Conservation (phyloP, 2,888 invertebrate species). For the Griposia aprilina region DNA sequence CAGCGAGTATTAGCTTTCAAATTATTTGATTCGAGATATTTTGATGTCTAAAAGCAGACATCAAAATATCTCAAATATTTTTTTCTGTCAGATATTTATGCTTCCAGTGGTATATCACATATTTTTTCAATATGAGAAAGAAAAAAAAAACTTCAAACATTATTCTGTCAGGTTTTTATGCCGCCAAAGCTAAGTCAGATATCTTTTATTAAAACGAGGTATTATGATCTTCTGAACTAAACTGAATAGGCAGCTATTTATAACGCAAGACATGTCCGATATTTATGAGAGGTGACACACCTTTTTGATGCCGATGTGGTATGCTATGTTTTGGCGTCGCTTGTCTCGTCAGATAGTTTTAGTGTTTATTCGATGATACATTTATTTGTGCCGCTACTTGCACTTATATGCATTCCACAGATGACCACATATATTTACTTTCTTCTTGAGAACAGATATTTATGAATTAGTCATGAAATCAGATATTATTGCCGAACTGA, state of each 20-base stretch:
- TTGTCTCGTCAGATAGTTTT: neutral
- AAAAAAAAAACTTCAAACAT: neutral
- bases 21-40: conserved; percentile 33
- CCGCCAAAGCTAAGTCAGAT: neutral
- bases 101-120: neutral
- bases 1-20: conserved; percentile 51
- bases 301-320: neutral
- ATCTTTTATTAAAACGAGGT: neutral
- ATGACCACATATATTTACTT: neutral
- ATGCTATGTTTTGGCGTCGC: neutral
- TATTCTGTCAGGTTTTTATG: neutral
- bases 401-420: too few relatives aligned
- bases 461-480: neutral
- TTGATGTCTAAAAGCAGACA: neutral
- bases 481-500: neutral
- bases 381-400: neutral
- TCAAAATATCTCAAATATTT: neutral
- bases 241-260: neutral
- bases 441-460: neutral
- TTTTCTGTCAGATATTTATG: neutral
- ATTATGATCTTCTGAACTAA: neutral
- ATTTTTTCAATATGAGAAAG: neutral
- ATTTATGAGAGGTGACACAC: neutral
- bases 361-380: too few relatives aligned
- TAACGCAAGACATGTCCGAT: neutral